Conservation (phyloP, 2,888 invertebrate species). For the Aporophyla nigra region DNA sequence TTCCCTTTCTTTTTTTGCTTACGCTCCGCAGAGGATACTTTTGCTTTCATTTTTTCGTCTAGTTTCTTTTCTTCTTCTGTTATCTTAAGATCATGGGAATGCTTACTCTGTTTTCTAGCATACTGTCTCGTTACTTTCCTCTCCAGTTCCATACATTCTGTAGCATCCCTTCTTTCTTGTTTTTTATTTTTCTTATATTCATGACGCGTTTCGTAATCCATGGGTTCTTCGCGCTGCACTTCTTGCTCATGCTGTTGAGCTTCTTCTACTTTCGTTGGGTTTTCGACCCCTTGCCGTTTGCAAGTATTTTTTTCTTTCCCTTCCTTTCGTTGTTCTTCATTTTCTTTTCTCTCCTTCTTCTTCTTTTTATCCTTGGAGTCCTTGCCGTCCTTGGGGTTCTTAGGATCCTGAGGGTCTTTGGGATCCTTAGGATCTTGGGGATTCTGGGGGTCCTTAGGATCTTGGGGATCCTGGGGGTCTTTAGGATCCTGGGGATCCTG, state of each 20-base stretch:
- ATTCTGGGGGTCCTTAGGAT: background rate
- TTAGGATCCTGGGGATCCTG: background rate
- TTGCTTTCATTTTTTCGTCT: background rate
- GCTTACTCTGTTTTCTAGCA: too few relatives aligned
- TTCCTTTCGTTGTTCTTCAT: background rate
- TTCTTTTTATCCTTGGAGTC: background rate
- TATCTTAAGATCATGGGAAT: background rate
- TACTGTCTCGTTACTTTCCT: too few relatives aligned
- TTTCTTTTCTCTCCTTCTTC: background rate
- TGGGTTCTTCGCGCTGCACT: background rate
- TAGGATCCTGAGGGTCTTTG: background rate
- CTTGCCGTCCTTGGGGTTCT: too few relatives aligned
- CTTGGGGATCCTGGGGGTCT: background rate
- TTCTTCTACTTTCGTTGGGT: background rate
- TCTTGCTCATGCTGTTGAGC: background rate
- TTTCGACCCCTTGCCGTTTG: background rate
- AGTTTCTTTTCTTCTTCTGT: background rate
- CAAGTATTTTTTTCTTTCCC: background rate
- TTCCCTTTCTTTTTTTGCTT: background rate
- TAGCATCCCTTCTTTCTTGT: background rate
- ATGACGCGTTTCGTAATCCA: background rate
- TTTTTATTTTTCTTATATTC: background rate
- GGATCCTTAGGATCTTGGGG: background rate
- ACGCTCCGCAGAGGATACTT: background rate
- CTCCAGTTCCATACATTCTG: background rate